Evolutionary conservation across 2,888 invertebrate genomes (phyloP), one percentile per base, ranked within the genome.

Genomic region (Zele albiditarsus): DNA sequence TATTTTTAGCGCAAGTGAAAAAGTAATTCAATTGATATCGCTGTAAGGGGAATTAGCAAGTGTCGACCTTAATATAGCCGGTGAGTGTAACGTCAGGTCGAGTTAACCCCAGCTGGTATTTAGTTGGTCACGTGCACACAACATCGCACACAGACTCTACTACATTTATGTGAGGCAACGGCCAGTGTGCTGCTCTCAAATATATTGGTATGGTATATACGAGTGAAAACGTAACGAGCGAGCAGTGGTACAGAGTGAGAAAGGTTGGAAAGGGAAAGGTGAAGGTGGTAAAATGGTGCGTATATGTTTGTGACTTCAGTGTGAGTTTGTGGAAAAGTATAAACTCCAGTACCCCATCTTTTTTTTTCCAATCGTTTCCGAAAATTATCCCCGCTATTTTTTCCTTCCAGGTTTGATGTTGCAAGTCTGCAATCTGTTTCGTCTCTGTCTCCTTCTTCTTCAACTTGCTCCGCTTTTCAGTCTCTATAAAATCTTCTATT

Each of bases 81-180:
- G 65, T 33, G 65, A 65, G 38, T 65, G 65, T 65, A 68, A 68
- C 31, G 68, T 68, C 68, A 31, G 68, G 57, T 68, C 33, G 20
- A n/a, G 68, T 68, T 68, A 68, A 68, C 53, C 53, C 53, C 68
- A 53, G 27, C 31, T 68, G 57, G 31, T 68, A 68, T 68, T 68
- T 68, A 68, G 68, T 57, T 68, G 53, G 31, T 31, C 65, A 65
- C 33, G 53, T 68, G 53, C 31, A 20, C 31, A 53, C 53, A 53
- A 53, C 53, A 53, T 23, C 20, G 20, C 20, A 20, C 53, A 53
- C 53, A 23, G 23, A 20, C 53, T 53, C 20, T 20, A 53, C 27
- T 3, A 46, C 42, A 46, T 67, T 27, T 38, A 65, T 65, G 33
- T 65, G 23, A 23, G n/a, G 20, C 33, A 20, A 53, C n/a, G 20